Evolutionary conservation across 2,797 vertebrate species (phyloP).

Genomic region (Odontamblyopus lacepedii): DNA sequence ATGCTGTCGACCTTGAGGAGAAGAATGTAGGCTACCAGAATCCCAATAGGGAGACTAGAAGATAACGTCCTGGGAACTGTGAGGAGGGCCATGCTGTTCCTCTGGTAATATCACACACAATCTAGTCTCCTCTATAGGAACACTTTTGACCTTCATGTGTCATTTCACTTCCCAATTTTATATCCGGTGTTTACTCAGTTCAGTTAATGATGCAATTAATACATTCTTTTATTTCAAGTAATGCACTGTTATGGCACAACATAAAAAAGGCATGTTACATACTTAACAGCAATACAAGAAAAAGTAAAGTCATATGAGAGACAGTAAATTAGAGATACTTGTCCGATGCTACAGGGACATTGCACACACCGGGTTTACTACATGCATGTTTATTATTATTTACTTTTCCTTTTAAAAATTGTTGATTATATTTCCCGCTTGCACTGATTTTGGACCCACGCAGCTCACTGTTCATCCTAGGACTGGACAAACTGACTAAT

Average conservation of each 20-base stretch:
- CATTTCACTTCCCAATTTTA: slow-evolving; percentile 2
- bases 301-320: not conserved
- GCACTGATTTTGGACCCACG: slow-evolving; percentile 23
- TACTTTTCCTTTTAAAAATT: not conserved
- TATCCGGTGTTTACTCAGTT: not conserved
- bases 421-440: slow-evolving; percentile 14
- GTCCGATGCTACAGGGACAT: not conserved
- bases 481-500: slow-evolving; percentile 39
- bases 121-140: slow-evolving; percentile 32
- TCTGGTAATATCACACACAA: slow-evolving; percentile 39
- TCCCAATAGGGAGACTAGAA: slow-evolving; percentile 65
- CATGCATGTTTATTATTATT: not conserved
- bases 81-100: slow-evolving; percentile 47
- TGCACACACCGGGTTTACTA: not conserved
- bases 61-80: slow-evolving; percentile 49
- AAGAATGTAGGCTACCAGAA: slow-evolving; percentile 70
- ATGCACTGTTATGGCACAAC: not conserved
- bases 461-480: slow-evolving; percentile 38
- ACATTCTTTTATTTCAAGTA: not conserved
- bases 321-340: not conserved
- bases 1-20: slow-evolving; percentile 72
- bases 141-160: slow-evolving; percentile 45
- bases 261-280: not conserved
- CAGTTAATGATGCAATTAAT: not conserved
- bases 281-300: not conserved